Base-by-base conservation (phyloP, 2,113 vertebrate species). In the Oxyura jamaicensis region DNA sequence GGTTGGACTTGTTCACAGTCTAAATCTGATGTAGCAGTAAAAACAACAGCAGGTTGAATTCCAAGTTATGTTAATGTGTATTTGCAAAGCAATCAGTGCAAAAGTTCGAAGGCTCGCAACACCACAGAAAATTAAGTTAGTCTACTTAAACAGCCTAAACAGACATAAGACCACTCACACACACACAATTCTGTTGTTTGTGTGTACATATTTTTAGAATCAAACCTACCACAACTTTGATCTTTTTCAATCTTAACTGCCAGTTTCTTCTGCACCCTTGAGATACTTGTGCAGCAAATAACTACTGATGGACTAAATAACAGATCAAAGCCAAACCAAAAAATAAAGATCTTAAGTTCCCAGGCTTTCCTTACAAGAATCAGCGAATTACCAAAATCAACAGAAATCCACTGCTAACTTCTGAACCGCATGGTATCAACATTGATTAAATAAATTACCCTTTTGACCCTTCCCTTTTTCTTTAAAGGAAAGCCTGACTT, bases 391-490 rank as follows among this genome's bases (percentile, higher is more conserved):
- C 41, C 87, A 94, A 94, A 97, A 96, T 96, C 95, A 96, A 89
- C 66, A 96, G 96, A 95, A 94, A 96, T 36, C 22, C 25, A 42
- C 22, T 50, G 36, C 20, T 35, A 74, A 82, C 97, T 97, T 96
- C 96, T 97, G 95, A 98, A 98, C 91, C 97, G 80, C 94, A 97
- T 86, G 97, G 97, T 97, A 97, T 97, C 98, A 98, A 97, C 90
- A 94, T 73, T 93, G 83, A 98, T 98, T 98, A 98, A 96, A 96
- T 56, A 93, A 96, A 88, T 92, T 80, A 96, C 95, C 96, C 81
- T 97, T 97, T 86, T 97, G 94, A 98, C 97, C 97, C 92, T 85
- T 95, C 82, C 93, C 82, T 89, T 65, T 69, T 73, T 88, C 68
- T 90, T 69, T 76, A 89, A 83, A 63, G 20, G 36, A 60, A 89